Percentiles rank a stretch among this genome's conserved stretches.
phyloP scores from a whole-genome alignment of 2,113 vertebrate species.

The Amblyopsis rosae region DNA sequence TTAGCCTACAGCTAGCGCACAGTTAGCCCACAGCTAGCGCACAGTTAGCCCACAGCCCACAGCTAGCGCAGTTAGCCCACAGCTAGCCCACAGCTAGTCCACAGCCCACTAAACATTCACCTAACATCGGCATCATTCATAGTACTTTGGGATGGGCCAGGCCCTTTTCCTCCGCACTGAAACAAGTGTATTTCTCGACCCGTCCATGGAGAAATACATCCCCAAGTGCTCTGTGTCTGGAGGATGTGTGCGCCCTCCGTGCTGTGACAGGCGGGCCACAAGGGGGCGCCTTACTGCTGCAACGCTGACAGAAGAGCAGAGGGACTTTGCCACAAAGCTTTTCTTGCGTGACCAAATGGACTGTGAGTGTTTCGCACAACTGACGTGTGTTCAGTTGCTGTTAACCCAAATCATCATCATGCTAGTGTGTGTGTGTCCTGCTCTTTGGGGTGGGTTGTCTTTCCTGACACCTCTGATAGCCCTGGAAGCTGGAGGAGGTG shows the following conservation, averaged over 20 bases:
- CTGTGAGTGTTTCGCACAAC: conserved; percentile 76
- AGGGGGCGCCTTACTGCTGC: conserved; percentile 36
- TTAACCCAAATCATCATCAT: conserved; percentile 68
- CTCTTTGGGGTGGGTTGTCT: conserved; percentile 56
- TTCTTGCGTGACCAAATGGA: conserved; percentile 80
- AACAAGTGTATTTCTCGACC: conserved; percentile 29
- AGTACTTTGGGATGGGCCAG: background rate
- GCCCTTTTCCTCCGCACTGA: conserved; percentile 27
- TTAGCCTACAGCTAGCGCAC: no score
- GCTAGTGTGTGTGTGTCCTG: conserved; percentile 58
- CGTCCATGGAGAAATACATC: background rate
- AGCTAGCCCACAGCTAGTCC: no score
- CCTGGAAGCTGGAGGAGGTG: conserved; percentile 43
- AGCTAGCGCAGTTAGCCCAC: no score
- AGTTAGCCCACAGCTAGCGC: no score
- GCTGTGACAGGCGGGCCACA: conserved; percentile 16
- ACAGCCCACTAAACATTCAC: background rate
- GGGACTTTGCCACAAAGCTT: conserved; percentile 65
- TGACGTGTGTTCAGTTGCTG: conserved; percentile 58
- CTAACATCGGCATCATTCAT: background rate
- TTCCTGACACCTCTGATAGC: conserved; percentile 52
- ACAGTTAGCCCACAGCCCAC: no score
- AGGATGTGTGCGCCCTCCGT: conserved; percentile 9
- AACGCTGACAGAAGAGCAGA: conserved; percentile 42
- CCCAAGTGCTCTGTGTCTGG: conserved; percentile 5